Evolutionary conservation across 2,888 invertebrate genomes (phyloP).

Genomic region (Congeria kusceri): DNA sequence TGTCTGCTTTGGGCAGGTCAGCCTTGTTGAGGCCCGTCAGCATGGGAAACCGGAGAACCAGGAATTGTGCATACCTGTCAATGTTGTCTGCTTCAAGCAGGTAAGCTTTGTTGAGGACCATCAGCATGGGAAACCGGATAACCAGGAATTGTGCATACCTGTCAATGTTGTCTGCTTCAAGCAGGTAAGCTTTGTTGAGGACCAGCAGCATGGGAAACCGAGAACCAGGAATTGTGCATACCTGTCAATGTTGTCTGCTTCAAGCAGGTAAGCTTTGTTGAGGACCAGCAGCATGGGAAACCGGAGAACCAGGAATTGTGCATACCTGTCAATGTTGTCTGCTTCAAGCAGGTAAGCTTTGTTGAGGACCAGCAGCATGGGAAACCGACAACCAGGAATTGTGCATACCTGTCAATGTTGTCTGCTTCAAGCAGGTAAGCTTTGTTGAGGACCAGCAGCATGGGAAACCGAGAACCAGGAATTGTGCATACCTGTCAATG

Average conservation of each 20-base stretch:
- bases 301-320: constrained; percentile 60
- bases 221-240: constrained; percentile 24
- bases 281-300: constrained; percentile 74
- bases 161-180: constrained; percentile 55
- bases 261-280: constrained; percentile 67
- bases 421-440: no score
- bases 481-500: no score
- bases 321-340: constrained; percentile 61
- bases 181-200: constrained; percentile 70
- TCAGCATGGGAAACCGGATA: constrained; percentile 72
- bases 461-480: no score
- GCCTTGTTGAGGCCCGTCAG: constrained; percentile 72
- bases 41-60: constrained; percentile 70
- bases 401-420: no score
- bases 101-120: constrained; percentile 74
- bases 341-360: constrained; percentile 65
- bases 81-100: constrained; percentile 45
- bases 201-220: constrained; percentile 73
- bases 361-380: constrained; percentile 72
- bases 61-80: constrained; percentile 59
- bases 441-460: no score
- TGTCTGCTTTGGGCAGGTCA: constrained; percentile 53
- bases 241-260: constrained; percentile 62
- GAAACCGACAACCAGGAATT: no score
- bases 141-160: no score